Percentiles rank a stretch among this genome's conserved stretches.
Evolutionary conservation across 2,797 vertebrate species (phyloP).

Genomic region (Scarus forsteni): DNA sequence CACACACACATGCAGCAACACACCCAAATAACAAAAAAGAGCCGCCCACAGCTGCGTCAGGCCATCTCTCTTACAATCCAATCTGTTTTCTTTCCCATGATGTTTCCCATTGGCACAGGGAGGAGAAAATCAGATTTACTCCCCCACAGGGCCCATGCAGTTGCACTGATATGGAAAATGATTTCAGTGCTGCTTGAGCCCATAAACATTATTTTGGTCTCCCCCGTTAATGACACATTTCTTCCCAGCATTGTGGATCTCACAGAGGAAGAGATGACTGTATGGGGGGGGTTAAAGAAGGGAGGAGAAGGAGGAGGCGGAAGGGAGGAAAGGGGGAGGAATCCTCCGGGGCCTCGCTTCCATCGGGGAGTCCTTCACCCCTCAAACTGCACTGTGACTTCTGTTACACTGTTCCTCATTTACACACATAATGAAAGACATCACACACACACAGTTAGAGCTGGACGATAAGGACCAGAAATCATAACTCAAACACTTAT

Average conservation of each 20-base stretch:
- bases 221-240: slow-evolving; percentile 83
- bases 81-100: slow-evolving; percentile 87
- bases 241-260: slow-evolving; percentile 84
- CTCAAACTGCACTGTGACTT: slow-evolving; percentile 72
- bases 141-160: slow-evolving; percentile 85
- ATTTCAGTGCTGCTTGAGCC: slow-evolving; percentile 84
- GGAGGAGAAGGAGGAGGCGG: slow-evolving; percentile 51
- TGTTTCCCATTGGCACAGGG: slow-evolving; percentile 84
- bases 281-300: slow-evolving; percentile 32
- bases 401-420: slow-evolving; percentile 54
- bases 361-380: slow-evolving; percentile 78
- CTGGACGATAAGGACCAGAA: no score
- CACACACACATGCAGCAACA: slow-evolving; percentile 43
- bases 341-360: slow-evolving; percentile 65
- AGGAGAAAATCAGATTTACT: slow-evolving; percentile 85
- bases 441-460: slow-evolving; percentile 23
- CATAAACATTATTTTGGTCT: slow-evolving; percentile 87
- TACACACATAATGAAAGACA: slow-evolving; percentile 17
- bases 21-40: slow-evolving; percentile 70
- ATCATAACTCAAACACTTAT: no score
- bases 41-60: slow-evolving; percentile 84
- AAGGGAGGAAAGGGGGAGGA: slow-evolving; percentile 67
- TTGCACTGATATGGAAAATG: slow-evolving; percentile 87
- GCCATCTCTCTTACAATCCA: slow-evolving; percentile 83
- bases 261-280: slow-evolving; percentile 74